Conservation (phyloP, 2,113 vertebrate genomes). For the Pteruthius melanotis region DNA sequence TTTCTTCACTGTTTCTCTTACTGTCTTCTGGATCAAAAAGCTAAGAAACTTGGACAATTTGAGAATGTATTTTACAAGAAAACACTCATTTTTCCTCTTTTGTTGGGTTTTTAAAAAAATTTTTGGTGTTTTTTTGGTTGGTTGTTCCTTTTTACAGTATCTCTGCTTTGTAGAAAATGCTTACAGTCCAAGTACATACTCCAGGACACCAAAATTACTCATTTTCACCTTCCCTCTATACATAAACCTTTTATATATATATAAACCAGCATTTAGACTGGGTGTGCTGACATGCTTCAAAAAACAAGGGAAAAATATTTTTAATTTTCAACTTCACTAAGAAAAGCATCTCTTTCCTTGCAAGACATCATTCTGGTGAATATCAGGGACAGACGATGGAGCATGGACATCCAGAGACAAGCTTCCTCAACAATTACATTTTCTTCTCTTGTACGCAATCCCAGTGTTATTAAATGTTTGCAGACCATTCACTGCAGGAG, state of each 20-base stretch:
- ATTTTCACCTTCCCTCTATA: not conserved
- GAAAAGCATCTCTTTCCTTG: not conserved
- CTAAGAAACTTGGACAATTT: not conserved
- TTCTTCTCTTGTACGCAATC: not conserved
- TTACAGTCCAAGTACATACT: not conserved
- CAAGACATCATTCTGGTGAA: not conserved
- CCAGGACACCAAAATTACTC: not conserved
- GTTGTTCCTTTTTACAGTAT: not conserved
- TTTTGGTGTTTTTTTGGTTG: accelerated
- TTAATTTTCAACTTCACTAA: not conserved
- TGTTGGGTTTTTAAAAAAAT: accelerated
- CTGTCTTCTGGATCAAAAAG: not conserved
- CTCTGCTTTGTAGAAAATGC: not conserved
- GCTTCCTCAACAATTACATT: not conserved
- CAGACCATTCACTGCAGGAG: not conserved
- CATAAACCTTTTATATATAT: too few relatives aligned
- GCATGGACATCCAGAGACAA: not conserved
- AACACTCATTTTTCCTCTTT: not conserved
- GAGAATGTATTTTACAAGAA: not conserved
- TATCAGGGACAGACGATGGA: not conserved
- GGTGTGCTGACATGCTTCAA: accelerated
- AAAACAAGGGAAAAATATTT: not conserved
- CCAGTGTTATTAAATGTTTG: conserved; percentile 12
- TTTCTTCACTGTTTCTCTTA: not conserved
- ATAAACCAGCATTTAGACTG: not conserved